Evolutionary conservation across 2,888 invertebrate genomes (phyloP), one percentile per base, ranked within the genome.

Genomic region (Bellardia pandia): DNA sequence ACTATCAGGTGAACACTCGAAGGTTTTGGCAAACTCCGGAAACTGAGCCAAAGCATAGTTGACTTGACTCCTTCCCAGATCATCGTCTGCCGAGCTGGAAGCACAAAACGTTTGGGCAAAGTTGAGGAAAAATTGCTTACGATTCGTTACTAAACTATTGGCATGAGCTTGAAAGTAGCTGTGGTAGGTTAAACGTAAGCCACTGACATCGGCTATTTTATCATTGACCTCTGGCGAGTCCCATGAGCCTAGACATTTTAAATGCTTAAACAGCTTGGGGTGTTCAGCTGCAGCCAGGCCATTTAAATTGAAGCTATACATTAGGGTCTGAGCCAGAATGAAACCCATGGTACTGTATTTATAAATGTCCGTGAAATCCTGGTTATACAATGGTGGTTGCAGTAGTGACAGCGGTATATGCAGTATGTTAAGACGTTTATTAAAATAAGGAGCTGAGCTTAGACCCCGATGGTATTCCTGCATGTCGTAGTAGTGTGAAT

Each of bases 51-150:
- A 53, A 1, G 88, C 84, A 56, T 89, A 86, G 23, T 86, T 68
- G 5, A 89, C 85, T 11, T 87, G 89, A 64, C 80, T 79, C 2
- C 88, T 88, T 48, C 88, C 88, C 9, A 86, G 23, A 16, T 84
- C 85, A 40, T 79, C 72, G 4, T 88, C 78, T 9, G 74, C 4
- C 4, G 51, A 23, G 0, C 30, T 56, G 6, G 48, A 69, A 30
- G 62, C 76, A 76, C 89, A 90, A 77, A 89, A 90, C 78, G 88
- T 87, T 75, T 89, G 89, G n/a, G 89, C 89, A 60, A 89, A 89
- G 40, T 89, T 89, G 3, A 89, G 74, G 62, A 89, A 89, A 51
- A 89, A 89, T 8, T 45, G 58, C 33, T 86, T 82, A 72, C 86
- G 82, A 82, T 81, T 86, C 4, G 82, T 69, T 72, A 82, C 74